Base-by-base conservation (phyloP, 2,888 invertebrate species). In the Cephus nigrinus region DNA sequence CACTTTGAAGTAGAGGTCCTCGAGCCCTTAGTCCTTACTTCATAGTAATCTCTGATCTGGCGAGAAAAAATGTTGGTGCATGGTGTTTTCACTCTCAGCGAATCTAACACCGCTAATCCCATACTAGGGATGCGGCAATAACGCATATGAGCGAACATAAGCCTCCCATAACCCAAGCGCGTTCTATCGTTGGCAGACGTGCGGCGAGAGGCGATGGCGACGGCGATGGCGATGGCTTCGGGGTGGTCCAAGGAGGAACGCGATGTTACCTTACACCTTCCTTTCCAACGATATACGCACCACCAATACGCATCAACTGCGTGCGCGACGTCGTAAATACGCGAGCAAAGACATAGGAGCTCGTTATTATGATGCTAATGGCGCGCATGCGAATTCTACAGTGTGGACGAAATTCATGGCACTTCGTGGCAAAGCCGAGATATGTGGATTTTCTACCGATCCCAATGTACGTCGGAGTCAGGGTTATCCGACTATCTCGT, bases 351-450 rank as follows among this genome's bases (percentile, higher is more conserved):
- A 87, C 88, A 86, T 86, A 88, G 85, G 85, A 87, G 85, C 86
- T 88, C 86, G 87, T 88, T 89, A 88, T 89, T 88, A 89, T 87
- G 88, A 89, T 88, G 89, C 88, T 87, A 89, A 89, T 89, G 85
- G 71, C 71, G 82, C 80, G 78, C 85, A 81, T 81, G 83, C 84
- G 84, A 86, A 84, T 86, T 85, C 81, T 79, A 80, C 80, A 78
- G 81, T 83, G 82, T 84, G 83, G 79, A 78, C 40, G 79, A 83
- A 83, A 86, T 86, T 84, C 84, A 84, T 82, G 83, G 75, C 80
- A 73, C 68, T 68, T 35, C 32, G 74, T 72, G 72, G 55, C 55
- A 55, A 55, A 55, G 1, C 23, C 9, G 9, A 55, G 55, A 55
- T 5, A 55, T 9, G 55, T 55, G 55, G 23, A 55, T 55, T 55